Conservation (phyloP, 2,888 invertebrate genomes). For the Eustalomyia histrio region DNA sequence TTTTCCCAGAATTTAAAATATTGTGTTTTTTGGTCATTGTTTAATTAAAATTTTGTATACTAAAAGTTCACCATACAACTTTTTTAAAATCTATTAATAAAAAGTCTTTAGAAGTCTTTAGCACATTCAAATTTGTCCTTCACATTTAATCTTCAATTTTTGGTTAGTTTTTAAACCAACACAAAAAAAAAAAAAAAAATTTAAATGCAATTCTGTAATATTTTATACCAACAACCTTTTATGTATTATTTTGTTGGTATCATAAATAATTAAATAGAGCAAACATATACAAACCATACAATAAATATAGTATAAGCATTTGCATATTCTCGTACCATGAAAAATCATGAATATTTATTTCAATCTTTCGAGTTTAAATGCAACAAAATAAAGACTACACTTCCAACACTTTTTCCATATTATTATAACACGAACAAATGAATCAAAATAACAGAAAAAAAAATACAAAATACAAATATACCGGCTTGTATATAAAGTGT, state of each 20-base stretch:
- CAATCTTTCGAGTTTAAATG: conserved; percentile 26
- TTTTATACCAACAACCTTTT: conserved; percentile 42
- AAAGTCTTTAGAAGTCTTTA: too few relatives aligned
- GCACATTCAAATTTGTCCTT: too few relatives aligned
- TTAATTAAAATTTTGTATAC: too few relatives aligned
- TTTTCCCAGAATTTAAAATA: too few relatives aligned
- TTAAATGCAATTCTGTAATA: conserved; percentile 32
- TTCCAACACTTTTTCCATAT: not conserved
- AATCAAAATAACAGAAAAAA: not conserved
- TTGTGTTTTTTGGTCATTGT: too few relatives aligned
- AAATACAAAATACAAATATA: conserved; percentile 67
- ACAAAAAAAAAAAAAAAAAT: not conserved
- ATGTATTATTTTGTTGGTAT: conserved; percentile 3
- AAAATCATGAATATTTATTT: conserved; percentile 62
- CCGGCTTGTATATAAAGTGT: conserved; percentile 74
- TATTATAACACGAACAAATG: not conserved
- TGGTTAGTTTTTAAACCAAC: not conserved
- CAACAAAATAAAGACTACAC: conserved; percentile 6
- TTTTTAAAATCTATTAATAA: too few relatives aligned
- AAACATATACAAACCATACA: conserved; percentile 25
- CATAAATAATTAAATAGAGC: conserved; percentile 60
- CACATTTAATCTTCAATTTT: too few relatives aligned
- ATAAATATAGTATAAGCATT: conserved; percentile 22
- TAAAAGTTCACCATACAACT: too few relatives aligned
- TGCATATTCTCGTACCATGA: conserved; percentile 26